Conservation (phyloP, 2,888 invertebrate species). For the Nemurella pictetii region DNA sequence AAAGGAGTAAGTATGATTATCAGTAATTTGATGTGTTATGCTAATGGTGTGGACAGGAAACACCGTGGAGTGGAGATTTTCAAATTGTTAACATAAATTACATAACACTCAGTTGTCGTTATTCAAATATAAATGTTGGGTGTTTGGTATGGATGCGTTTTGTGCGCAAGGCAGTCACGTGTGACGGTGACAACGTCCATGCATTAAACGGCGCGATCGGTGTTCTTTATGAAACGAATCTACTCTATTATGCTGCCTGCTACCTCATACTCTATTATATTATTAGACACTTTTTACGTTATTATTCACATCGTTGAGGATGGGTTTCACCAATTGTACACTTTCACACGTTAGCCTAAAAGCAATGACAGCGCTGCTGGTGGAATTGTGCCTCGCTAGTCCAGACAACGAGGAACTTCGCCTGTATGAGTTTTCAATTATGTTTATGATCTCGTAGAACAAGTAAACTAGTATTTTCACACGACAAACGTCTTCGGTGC, state of each 20-base stretch:
- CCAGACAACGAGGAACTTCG: background rate
- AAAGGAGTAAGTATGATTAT: constrained; percentile 11
- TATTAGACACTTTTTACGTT: background rate
- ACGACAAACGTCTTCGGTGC: background rate
- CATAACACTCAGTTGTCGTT: constrained; percentile 22
- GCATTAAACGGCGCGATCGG: background rate
- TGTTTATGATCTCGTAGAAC: background rate
- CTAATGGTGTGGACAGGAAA: constrained; percentile 25
- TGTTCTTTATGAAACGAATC: background rate
- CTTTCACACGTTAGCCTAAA: background rate
- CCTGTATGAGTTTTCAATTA: background rate
- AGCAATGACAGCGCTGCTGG: background rate
- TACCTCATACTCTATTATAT: background rate
- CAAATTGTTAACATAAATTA: constrained; percentile 11
- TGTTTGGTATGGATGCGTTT: constrained; percentile 19
- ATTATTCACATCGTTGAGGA: background rate
- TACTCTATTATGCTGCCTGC: background rate
- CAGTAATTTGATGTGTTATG: constrained; percentile 16
- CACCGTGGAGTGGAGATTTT: constrained; percentile 11
- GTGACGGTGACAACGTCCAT: background rate
- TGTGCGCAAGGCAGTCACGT: background rate
- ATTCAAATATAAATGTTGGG: constrained; percentile 27
- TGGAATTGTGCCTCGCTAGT: background rate
- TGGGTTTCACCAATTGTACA: background rate
- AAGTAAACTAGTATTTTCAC: background rate